phyloP scores from a whole-genome alignment of 2,113 vertebrate species.

The Micromys minutus region DNA sequence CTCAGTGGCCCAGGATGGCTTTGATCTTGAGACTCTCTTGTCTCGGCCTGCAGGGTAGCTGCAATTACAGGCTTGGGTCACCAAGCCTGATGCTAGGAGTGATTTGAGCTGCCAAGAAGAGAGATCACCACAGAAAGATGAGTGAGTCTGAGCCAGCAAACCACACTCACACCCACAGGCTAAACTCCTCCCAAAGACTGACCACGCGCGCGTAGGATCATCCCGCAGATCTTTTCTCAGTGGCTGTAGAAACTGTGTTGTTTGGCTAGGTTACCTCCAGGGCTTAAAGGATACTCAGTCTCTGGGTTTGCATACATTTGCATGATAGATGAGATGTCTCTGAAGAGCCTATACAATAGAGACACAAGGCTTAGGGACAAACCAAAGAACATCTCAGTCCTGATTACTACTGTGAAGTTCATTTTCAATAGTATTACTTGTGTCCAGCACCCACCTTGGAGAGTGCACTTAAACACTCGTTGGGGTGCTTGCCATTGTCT shows the following conservation, averaged over 20 bases:
- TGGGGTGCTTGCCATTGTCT: not conserved
- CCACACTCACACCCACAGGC: not conserved
- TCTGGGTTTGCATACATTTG: not conserved
- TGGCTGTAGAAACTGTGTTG: not conserved
- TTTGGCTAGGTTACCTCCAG: not conserved
- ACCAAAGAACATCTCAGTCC: not conserved
- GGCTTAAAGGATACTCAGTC: not conserved
- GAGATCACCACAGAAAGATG: not conserved
- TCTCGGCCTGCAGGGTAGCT: not conserved
- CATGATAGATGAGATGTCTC: not conserved
- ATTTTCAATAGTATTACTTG: constrained; percentile 2
- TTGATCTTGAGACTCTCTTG: not conserved
- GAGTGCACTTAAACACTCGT: not conserved
- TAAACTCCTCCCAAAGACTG: not conserved
- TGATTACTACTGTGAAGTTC: not conserved
- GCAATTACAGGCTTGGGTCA: not conserved
- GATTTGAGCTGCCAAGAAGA: not conserved
- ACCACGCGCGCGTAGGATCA: not conserved
- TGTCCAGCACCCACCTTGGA: not conserved
- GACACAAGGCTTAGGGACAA: accelerated
- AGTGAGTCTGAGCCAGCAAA: not conserved
- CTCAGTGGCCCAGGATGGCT: not conserved
- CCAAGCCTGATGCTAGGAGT: not conserved
- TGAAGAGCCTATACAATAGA: not conserved
- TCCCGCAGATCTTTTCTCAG: not conserved